Evolutionary conservation across 2,113 vertebrate genomes (phyloP), one percentile per base, ranked within the genome.

Genomic region (Stigmatopora argus): DNA sequence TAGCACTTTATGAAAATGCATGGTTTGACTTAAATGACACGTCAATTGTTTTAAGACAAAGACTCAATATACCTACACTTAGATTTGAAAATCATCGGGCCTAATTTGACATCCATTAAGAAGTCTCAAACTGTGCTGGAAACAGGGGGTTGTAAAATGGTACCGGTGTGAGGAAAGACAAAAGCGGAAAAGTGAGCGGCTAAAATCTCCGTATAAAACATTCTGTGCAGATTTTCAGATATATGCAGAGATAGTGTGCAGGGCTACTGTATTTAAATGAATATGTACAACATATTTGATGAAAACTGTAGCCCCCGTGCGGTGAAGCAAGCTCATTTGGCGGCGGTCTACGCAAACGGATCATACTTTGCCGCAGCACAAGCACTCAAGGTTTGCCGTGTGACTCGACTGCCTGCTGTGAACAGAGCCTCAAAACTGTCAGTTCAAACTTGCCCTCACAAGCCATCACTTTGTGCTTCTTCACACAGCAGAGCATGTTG

Each of bases 221-320:
- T 41, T 41, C 4, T 41, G 9, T 41, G 59, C 47, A 52, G 78
- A 78, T 49, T 69, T 73, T 65, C 61, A 63, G 60, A 12, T 35
- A 51, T 38, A 19, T 38, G 34, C n/a, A 38, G 4, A n/a, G 35
- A 19, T 3, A 59, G 35, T 2, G 15, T 38, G 34, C 11, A 5
- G 58, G 11, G 19, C n/a, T 21, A 21, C 41, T 60, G 38, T 41
- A 13, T 60, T 60, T 21, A n/a, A 38, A 19, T 13, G 34, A 60
- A 41, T 2, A 18, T 41, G 18, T 5, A 13, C 41, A 60, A 21
- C 57, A 19, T 2, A 60, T 41, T 41, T 8, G 18, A 4, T 7
- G 57, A 1, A 4, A 44, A 60, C 17, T 18, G 8, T 12, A 19
- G 17, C 18, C 4, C 11, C 38, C 13, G 18, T 2, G 14, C 7